Base-by-base conservation (phyloP, 2,888 invertebrate species). In the Stenotaenia linearis region DNA sequence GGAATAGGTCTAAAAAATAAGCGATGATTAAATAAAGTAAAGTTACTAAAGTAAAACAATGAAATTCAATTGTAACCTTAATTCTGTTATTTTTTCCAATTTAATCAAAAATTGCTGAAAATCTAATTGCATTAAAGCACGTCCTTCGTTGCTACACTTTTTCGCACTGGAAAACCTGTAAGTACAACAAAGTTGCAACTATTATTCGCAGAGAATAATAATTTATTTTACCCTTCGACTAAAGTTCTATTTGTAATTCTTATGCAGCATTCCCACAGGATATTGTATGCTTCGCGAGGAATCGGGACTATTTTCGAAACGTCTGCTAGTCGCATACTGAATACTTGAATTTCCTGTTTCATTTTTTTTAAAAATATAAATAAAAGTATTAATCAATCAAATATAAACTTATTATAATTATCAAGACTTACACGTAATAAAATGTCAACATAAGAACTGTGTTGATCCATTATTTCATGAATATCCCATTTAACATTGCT, bases 91-190 rank as follows among this genome's bases (percentile, higher is more conserved):
- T 84, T 93, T 91, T 86, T 98, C 97, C 78, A 96, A 89, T 85
- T 97, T 96, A 25, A 94, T 91, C 82, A 96, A 90, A 81, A 98
- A 91, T 85, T 98, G 98, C 7, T 96, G 94, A 84, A 96, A 98
- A 88, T 99, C 99, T 25, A 99, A 88, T 85, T 98, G 98, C 98
- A 99, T 99, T 10, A 99, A 87, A 0, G 97, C 98, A 50, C 99
- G 88, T 0, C 99, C 99, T 28, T 96, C 98, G 83, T 96, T 96
- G 0, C 96, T 93, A 87, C 99, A 99, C 85, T 96, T 97, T 81
- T 93, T 95, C 0, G 95, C 93, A 84, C 92, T 92, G 0, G 96
- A 92, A 87, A 93, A 97, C 35, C 94, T 89, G 86, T 84, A 28
- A 81, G 80, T 61, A 21, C 18, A 40, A 25, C 15, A 80, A 79